These are phyloP conservation scores for Anastrepha obliqua DNA, from an alignment of 1,140 invertebrate species.

Conservation along the genomic window DNA sequence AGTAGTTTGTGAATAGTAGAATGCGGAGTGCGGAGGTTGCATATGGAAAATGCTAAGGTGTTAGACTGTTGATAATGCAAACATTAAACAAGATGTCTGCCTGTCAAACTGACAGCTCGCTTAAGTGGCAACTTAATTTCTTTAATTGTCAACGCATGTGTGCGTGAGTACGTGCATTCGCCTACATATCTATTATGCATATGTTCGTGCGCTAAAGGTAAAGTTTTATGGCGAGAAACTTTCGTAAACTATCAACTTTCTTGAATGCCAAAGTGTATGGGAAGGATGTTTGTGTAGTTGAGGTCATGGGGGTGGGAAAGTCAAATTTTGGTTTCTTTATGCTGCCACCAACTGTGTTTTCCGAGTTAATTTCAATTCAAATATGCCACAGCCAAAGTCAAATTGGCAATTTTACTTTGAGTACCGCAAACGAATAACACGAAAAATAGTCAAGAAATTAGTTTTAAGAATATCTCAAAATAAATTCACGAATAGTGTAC, in stretches of 20 bases:
- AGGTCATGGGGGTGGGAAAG: neutral
- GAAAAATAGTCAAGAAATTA: conserved; percentile 28
- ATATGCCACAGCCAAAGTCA: conserved; percentile 36
- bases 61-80: conserved; percentile 74
- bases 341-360: neutral
- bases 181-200: neutral
- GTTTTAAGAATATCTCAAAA: conserved; percentile 18
- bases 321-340: conserved; percentile 41
- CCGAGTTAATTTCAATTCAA: conserved; percentile 53
- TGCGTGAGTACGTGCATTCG: neutral
- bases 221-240: conserved; percentile 50
- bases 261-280: conserved; percentile 38
- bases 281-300: neutral
- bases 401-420: conserved; percentile 32
- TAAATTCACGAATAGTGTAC: neutral
- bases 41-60: conserved; percentile 62
- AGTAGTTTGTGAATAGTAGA: neutral
- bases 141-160: conserved; percentile 70
- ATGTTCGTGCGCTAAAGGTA: conserved; percentile 22
- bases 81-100: conserved; percentile 64
- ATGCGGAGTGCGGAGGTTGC: neutral
- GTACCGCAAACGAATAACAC: neutral
- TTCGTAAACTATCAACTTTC: conserved; percentile 57
- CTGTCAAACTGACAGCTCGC: conserved; percentile 72
- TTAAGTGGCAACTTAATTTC: conserved; percentile 75